These are phyloP conservation scores for Rhabdophis nuchalis DNA, from an alignment of 2,797 vertebrate genomes.

Conservation along the genomic window DNA sequence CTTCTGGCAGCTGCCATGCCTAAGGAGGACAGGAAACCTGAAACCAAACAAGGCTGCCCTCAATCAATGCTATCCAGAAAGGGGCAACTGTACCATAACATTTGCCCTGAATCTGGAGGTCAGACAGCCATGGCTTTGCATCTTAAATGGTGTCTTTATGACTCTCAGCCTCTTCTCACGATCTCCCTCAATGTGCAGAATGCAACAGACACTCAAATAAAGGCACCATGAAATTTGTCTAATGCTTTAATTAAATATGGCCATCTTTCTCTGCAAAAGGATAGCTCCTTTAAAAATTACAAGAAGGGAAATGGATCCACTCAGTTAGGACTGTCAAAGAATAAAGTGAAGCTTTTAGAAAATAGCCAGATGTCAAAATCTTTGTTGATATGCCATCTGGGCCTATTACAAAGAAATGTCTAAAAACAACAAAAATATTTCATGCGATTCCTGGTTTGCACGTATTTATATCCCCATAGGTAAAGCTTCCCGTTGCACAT, in stretches of 20 bases:
- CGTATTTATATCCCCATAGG: neutral
- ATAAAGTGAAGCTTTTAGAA: neutral
- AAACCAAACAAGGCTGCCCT: constrained; percentile 45
- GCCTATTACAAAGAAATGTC: neutral
- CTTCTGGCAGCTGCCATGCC: constrained; percentile 65
- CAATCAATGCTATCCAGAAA: constrained; percentile 2
- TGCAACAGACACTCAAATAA: neutral
- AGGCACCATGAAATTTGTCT: neutral
- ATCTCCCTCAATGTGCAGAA: rapidly evolving
- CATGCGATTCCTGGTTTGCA: neutral
- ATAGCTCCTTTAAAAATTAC: neutral
- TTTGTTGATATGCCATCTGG: neutral
- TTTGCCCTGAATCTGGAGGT: neutral
- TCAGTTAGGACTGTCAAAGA: neutral
- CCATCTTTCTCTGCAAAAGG: neutral
- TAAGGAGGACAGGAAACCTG: constrained; percentile 34
- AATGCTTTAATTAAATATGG: neutral
- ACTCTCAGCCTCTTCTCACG: neutral
- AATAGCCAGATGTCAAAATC: neutral
- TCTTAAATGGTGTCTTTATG: neutral
- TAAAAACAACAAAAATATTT: no score
- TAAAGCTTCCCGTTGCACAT: no score
- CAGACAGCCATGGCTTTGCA: neutral
- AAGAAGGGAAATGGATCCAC: neutral
- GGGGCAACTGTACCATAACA: constrained; percentile 13